These are phyloP conservation scores for Scotopteryx bipunctaria DNA, from an alignment of 2,888 invertebrate species.

Conservation along the genomic window DNA sequence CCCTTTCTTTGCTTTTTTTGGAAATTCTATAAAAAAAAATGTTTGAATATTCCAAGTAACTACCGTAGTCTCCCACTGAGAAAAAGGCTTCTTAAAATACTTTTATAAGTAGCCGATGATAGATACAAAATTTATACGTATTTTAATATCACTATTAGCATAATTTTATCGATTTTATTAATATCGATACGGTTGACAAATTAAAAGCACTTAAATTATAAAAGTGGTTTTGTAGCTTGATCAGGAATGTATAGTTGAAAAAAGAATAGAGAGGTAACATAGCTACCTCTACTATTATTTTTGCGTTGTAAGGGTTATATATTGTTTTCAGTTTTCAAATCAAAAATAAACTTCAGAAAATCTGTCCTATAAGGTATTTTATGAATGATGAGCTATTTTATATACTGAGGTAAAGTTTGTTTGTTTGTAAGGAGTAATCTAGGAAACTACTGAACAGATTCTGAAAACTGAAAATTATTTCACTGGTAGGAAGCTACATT, in stretches of 20 bases:
- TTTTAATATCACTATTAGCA: conserved; percentile 51
- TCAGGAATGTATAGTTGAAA: background rate
- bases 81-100: conserved; percentile 41
- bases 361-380: too few relatives aligned
- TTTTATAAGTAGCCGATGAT: conserved; percentile 38
- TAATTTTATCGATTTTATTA: conserved; percentile 51
- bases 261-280: background rate
- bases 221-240: conserved; percentile 6
- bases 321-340: too few relatives aligned
- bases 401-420: too few relatives aligned
- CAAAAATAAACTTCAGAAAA: too few relatives aligned
- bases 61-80: conserved; percentile 38
- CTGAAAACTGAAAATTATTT: too few relatives aligned
- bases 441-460: too few relatives aligned
- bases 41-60: background rate
- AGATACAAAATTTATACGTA: conserved; percentile 38
- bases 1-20: background rate
- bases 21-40: background rate
- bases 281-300: too few relatives aligned
- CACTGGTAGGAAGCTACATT: too few relatives aligned
- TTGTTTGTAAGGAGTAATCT: too few relatives aligned
- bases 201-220: conserved; percentile 53
- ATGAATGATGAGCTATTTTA: too few relatives aligned
- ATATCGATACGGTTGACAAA: conserved; percentile 71
- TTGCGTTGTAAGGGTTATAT: too few relatives aligned